Percentiles rank a stretch among this genome's conserved stretches.
Evolutionary conservation across 2,888 invertebrate genomes (phyloP).

Genomic region (Latheticus oryzae): DNA sequence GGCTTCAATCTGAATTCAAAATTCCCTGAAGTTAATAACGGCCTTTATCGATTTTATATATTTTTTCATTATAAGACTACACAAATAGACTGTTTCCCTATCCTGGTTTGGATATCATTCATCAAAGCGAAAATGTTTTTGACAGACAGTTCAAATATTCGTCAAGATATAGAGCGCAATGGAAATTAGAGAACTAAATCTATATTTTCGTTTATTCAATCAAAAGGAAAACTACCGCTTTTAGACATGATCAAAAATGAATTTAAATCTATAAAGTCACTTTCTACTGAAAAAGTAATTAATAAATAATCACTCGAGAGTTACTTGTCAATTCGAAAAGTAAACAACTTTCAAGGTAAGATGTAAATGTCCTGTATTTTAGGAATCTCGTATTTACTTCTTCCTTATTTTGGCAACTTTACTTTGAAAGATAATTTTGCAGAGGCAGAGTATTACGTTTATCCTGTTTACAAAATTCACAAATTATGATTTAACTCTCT

Average conservation of each 20-base stretch:
- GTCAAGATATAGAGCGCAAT: not conserved
- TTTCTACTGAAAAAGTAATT: too few relatives aligned
- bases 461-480: conserved; percentile 15
- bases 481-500: conserved; percentile 12
- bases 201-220: conserved; percentile 1
- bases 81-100: conserved; percentile 18
- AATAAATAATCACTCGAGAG: too few relatives aligned
- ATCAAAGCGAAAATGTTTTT: conserved; percentile 32
- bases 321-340: conserved; percentile 17
- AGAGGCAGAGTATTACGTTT: conserved; percentile 3
- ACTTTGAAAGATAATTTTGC: conserved; percentile 5
- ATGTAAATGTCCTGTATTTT: conserved; percentile 5
- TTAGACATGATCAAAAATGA: not conserved
- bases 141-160: conserved; percentile 24
- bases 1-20: not conserved
- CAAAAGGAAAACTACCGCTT: not conserved
- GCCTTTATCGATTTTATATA: conserved; percentile 12
- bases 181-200: not conserved
- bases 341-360: conserved; percentile 15
- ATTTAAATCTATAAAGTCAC: too few relatives aligned
- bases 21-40: conserved; percentile 11
- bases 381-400: conserved; percentile 22
- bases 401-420: conserved; percentile 3
- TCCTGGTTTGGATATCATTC: conserved; percentile 20
- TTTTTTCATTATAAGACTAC: conserved; percentile 13